Conservation (phyloP, 2,797 vertebrate species). For the Sebastes oblongus region DNA sequence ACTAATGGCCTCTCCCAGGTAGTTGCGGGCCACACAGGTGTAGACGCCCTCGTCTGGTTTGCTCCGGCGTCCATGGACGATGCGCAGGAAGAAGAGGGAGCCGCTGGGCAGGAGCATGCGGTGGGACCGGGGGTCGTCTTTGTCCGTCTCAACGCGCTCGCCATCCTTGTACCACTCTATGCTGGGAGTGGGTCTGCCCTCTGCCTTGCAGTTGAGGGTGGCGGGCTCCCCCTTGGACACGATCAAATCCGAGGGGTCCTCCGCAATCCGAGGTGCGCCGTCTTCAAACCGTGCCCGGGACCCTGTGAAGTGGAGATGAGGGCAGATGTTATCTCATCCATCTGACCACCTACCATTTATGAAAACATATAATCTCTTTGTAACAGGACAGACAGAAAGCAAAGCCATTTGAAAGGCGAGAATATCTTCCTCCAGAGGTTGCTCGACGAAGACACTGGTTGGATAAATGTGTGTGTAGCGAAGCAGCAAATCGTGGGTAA, state of each 20-base stretch:
- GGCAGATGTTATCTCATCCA: conserved; percentile 30
- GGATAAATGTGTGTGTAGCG: conserved; percentile 2
- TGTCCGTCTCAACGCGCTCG: conserved; percentile 91
- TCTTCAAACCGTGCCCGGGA: conserved; percentile 87
- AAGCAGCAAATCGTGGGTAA: conserved; percentile 33
- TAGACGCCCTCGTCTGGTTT: conserved; percentile 94
- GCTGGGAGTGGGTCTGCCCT: conserved; percentile 87
- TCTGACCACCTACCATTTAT: conserved; percentile 15
- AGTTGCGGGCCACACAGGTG: conserved; percentile 93
- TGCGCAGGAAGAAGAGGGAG: conserved; percentile 94
- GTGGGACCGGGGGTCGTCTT: conserved; percentile 93
- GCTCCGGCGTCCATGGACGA: conserved; percentile 91
- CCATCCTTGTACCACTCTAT: conserved; percentile 98
- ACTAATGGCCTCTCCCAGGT: conserved; percentile 91
- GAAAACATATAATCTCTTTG: conserved; percentile 27
- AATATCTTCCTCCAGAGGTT: background rate
- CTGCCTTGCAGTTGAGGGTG: conserved; percentile 93
- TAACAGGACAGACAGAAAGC: conserved; percentile 3
- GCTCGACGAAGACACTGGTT: background rate
- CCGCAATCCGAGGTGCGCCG: conserved; percentile 87
- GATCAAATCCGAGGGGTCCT: conserved; percentile 92
- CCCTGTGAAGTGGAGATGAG: conserved; percentile 72
- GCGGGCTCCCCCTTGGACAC: conserved; percentile 93
- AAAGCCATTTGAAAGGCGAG: background rate
- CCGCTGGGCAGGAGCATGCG: conserved; percentile 95